These are phyloP conservation scores for Chydorus sphaericus DNA, from an alignment of 2,888 invertebrate species.

Conservation along the genomic window DNA sequence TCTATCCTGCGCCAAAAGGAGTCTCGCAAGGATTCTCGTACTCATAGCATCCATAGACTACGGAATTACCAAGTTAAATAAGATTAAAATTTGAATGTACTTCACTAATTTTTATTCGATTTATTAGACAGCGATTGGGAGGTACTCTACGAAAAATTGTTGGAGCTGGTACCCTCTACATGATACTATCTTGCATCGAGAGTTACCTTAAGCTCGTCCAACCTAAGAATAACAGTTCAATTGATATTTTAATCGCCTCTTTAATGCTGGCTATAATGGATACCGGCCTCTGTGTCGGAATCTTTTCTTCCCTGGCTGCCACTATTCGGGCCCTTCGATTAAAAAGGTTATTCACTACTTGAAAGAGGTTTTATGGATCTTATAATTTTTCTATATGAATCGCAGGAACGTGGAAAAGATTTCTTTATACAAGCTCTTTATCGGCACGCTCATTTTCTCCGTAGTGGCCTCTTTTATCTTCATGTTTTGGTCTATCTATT, in stretches of 20 bases:
- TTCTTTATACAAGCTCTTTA: slow-evolving; percentile 79
- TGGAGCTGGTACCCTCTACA: slow-evolving; percentile 68
- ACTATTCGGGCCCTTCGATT: slow-evolving; percentile 78
- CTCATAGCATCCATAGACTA: slow-evolving; percentile 89
- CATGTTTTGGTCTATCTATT: slow-evolving; percentile 82
- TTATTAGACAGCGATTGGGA: slow-evolving; percentile 64
- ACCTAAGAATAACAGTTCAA: slow-evolving; percentile 44
- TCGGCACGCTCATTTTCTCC: slow-evolving; percentile 80
- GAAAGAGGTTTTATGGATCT: neutral
- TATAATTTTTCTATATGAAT: slow-evolving; percentile 23
- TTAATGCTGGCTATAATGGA: slow-evolving; percentile 50
- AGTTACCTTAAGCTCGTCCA: slow-evolving; percentile 60
- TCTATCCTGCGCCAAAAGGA: slow-evolving; percentile 78
- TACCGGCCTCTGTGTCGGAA: slow-evolving; percentile 78
- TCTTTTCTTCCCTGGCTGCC: slow-evolving; percentile 69
- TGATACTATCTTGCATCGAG: slow-evolving; percentile 69
- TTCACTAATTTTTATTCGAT: slow-evolving; percentile 7
- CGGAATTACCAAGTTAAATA: slow-evolving; percentile 90
- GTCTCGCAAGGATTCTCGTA: slow-evolving; percentile 80
- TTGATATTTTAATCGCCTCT: slow-evolving; percentile 55
- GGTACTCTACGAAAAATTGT: slow-evolving; percentile 76
- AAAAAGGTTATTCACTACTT: slow-evolving; percentile 36
- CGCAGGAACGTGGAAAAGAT: slow-evolving; percentile 82
- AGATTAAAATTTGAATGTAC: slow-evolving; percentile 28
- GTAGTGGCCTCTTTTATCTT: slow-evolving; percentile 80